Conservation (phyloP, 2,797 vertebrate genomes). For the Antennarius maculatus region DNA sequence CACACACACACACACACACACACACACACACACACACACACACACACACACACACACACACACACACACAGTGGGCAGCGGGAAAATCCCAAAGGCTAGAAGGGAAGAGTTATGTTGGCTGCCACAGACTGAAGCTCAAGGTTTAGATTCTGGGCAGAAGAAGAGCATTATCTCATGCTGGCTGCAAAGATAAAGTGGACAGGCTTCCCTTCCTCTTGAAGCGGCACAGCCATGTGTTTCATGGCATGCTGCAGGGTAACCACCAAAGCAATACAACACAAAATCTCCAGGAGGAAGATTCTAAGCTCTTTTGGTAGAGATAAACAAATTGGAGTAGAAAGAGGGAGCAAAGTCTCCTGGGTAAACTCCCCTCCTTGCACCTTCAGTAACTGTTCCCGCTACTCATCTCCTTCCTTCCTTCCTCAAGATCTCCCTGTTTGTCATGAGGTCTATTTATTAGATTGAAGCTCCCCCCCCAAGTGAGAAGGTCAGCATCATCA, state of each 20-base stretch:
- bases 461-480: constrained; percentile 52
- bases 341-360: constrained; percentile 29
- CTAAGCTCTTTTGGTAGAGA: constrained; percentile 20
- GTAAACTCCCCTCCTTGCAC: constrained; percentile 25
- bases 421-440: constrained; percentile 36
- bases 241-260: constrained; percentile 28
- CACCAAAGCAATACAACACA: constrained; percentile 24
- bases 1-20: constrained; percentile 30
- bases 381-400: constrained; percentile 27
- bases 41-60: constrained; percentile 26
- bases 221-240: constrained; percentile 55
- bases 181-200: constrained; percentile 74
- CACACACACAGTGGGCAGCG: constrained; percentile 36
- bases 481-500: constrained; percentile 76
- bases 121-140: constrained; percentile 42
- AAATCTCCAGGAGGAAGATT: constrained; percentile 31
- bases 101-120: constrained; percentile 47
- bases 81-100: constrained; percentile 57
- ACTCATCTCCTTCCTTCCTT: constrained; percentile 23
- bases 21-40: constrained; percentile 36
- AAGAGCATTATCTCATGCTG: constrained; percentile 72
- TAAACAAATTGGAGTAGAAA: constrained; percentile 32
- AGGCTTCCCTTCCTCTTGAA: constrained; percentile 53
- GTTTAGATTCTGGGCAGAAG: constrained; percentile 64
- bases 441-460: constrained; percentile 61